Evolutionary conservation across 2,888 invertebrate genomes (phyloP).

Genomic region (Campoletis raptor): DNA sequence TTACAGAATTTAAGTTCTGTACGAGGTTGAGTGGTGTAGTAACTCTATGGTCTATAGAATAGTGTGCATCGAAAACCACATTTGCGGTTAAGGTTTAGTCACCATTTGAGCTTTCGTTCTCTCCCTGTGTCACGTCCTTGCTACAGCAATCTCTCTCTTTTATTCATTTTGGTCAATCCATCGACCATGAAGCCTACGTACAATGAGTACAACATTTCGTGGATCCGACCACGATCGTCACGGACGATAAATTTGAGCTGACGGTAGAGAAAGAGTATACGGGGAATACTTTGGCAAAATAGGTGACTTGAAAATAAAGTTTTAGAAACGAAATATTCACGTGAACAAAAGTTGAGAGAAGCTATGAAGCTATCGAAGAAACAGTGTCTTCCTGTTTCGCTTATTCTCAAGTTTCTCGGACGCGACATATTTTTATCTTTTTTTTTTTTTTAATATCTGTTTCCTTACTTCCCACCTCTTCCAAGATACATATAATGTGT

Average conservation of each 20-base stretch:
- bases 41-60: slow-evolving; percentile 4
- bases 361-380: slow-evolving; percentile 19
- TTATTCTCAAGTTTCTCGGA: slow-evolving; percentile 43
- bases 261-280: background rate
- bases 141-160: background rate
- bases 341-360: background rate
- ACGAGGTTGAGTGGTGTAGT: background rate
- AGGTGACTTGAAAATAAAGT: slow-evolving; percentile 14
- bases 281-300: background rate
- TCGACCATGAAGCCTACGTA: background rate
- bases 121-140: background rate
- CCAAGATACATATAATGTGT: background rate
- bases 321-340: slow-evolving; percentile 5
- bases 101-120: background rate
- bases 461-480: background rate
- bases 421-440: slow-evolving; percentile 17
- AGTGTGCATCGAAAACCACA: slow-evolving; percentile 25
- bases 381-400: slow-evolving; percentile 6
- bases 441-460: slow-evolving; percentile 33
- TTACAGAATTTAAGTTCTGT: background rate
- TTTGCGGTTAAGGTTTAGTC: slow-evolving; percentile 5
- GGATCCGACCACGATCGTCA: background rate
- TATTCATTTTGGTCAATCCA: background rate
- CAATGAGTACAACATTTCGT: background rate
- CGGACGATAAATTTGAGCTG: background rate